Conservation (phyloP, 2,113 vertebrate genomes). For the Chaetodon auriga region DNA sequence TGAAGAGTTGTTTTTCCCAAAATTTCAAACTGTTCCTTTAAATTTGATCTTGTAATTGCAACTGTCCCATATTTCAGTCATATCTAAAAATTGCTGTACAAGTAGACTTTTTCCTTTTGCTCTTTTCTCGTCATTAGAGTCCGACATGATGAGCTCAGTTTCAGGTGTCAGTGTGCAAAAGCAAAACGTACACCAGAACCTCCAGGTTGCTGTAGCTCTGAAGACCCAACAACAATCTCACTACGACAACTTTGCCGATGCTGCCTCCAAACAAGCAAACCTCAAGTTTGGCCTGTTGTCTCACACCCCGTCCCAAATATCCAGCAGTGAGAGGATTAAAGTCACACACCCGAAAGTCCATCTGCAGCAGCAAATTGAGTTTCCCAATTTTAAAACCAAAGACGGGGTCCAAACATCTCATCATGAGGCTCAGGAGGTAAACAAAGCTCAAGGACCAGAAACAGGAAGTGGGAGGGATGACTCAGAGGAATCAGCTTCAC, state of each 20-base stretch:
- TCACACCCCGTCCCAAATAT: not conserved
- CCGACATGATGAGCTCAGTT: constrained; percentile 68
- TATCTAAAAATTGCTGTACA: not conserved
- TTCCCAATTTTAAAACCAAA: not conserved
- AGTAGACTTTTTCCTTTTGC: not conserved
- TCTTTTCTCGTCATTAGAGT: constrained; percentile 51
- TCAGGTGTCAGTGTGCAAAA: constrained; percentile 31
- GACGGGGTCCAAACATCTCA: not conserved
- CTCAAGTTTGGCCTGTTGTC: constrained; percentile 19
- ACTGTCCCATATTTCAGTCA: not conserved
- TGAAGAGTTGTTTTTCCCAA: not conserved
- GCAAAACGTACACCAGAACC: constrained; percentile 16
- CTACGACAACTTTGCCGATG: constrained; percentile 23
- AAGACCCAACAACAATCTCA: constrained; percentile 50
- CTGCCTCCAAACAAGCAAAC: constrained; percentile 39
- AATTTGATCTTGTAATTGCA: not conserved
- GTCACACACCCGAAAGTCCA: not conserved
- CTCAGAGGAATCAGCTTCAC: not conserved
- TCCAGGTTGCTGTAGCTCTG: constrained; percentile 25
- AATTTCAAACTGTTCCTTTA: not conserved
- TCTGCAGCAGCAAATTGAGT: not conserved
- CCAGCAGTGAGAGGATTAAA: constrained; percentile 19
- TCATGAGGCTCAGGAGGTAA: not conserved
- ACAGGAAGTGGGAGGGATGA: not conserved
- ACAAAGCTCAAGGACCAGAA: not conserved